Evolutionary conservation across 2,888 invertebrate species (phyloP).

Genomic region (Melipona beecheii): DNA sequence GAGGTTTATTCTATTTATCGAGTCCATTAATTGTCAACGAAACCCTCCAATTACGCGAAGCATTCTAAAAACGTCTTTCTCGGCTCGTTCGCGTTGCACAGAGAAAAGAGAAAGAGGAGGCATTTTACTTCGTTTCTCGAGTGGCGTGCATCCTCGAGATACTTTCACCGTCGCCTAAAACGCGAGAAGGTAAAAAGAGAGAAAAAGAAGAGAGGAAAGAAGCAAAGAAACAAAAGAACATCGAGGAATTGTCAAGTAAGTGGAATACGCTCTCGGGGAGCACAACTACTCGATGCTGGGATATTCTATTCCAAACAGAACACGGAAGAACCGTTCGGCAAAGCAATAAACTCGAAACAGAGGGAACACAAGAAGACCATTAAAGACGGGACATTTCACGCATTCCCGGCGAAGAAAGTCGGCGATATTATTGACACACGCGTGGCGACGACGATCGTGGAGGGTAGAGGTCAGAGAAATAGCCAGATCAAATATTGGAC

Average conservation of each 20-base stretch:
- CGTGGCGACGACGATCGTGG: conserved; percentile 18
- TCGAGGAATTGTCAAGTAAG: conserved; percentile 49
- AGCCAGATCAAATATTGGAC: background rate
- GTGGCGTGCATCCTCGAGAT: conserved; percentile 37
- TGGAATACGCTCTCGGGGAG: conserved; percentile 31
- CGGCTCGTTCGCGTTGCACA: background rate
- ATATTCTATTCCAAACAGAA: conserved; percentile 37
- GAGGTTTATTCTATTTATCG: conserved; percentile 14
- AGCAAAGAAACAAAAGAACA: background rate
- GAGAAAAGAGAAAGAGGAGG: background rate
- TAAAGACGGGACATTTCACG: conserved; percentile 46
- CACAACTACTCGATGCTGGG: conserved; percentile 23
- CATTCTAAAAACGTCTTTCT: conserved; percentile 24
- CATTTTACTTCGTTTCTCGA: conserved; percentile 29
- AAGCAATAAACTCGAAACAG: conserved; percentile 46
- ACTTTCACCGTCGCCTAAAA: conserved; percentile 23
- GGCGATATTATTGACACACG: conserved; percentile 36
- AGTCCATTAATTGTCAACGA: conserved; percentile 20
- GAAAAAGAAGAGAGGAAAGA: background rate
- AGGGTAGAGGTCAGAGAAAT: conserved; percentile 32
- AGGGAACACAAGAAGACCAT: conserved; percentile 51
- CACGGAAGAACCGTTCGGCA: conserved; percentile 29
- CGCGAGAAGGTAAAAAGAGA: background rate
- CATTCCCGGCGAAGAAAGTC: conserved; percentile 36
- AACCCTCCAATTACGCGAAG: conserved; percentile 37